Evolutionary conservation across 2,888 invertebrate species (phyloP), one percentile per base, ranked within the genome.

Genomic region (Azorinus chamasolen): DNA sequence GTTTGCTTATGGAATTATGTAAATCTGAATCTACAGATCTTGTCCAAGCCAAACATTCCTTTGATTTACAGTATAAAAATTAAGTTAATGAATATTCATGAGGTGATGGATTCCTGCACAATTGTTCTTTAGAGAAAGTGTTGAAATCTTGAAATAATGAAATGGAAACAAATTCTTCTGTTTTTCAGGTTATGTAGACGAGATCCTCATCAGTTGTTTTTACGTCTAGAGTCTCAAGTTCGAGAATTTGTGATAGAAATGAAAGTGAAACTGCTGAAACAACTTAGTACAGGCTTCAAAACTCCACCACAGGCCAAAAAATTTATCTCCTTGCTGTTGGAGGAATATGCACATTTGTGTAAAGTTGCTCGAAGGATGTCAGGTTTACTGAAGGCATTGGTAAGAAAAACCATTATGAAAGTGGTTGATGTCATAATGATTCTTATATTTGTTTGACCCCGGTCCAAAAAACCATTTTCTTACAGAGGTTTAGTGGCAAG

Each of bases 191-290:
- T 94, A 46, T 92, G 91, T 80, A 83, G 83, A 39, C 86, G 92
- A 51, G 95, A 96, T 93, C 95, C 95, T 41, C 95, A 95, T 90
- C 95, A 95, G 89, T 93, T 96, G 76, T 95, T 95, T 88, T 94
- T 95, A 89, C 94, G 95, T 87, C 92, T 95, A 80, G 95, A 95
- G 87, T 94, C 95, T 65, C 94, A 95, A 88, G 94, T 95, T 27
- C 94, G 95, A 84, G 95, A 95, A 89, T 95, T 95, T 92, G 95
- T 95, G 73, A 94, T 95, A 82, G 95, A 95, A 90, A 94, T 95
- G 82, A 95, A 95, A 89, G 94, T 95, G 87, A 94, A 93, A 74
- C 93, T 95, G 74, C 91, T 95, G 78, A 94, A 94, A 85, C 94
- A 94, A 82, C 88, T 95, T 46, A 93, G 94, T 48, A 87, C 89